Evolutionary conservation across 2,888 invertebrate genomes (phyloP), one percentile per base, ranked within the genome.

Genomic region (Agrochola litura): DNA sequence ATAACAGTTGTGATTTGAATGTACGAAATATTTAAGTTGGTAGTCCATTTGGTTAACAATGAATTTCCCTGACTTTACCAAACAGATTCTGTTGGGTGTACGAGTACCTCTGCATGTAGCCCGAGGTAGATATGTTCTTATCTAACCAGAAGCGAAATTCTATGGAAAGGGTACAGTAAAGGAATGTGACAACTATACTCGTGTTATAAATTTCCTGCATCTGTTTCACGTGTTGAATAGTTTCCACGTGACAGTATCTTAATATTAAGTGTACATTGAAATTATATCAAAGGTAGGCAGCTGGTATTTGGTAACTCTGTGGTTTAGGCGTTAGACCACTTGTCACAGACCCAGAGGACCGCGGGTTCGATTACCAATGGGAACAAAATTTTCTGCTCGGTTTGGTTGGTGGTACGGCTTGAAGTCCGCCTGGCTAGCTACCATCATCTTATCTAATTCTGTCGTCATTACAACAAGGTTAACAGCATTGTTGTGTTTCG

Each of bases 81-180:
- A 81, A 79, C 72, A 73, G 71, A 82, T 84, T 81, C 76, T 77
- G 64, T 68, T 65, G 60, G 37, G 61, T 74, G 22, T 81, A 81
- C 68, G n/a, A n/a, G 19, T 81, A 81, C 70, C 60, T 70, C 43
- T 25, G 41, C 66, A 66, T 86, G 75, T 64, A 75, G 46, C 60
- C 67, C 19, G 69, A 79, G 77, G 75, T 75, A 37, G 37, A 37
- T 37, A 81, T 78, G 77, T 79, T 69, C 83, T 86, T 82, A 88
- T 85, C 85, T 81, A 64, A 77, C 70, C 76, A 76, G 63, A 81
- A 73, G 64, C 25, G 76, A 69, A 77, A 79, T 88, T 85, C 80
- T 83, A 78, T 83, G 74, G 6, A 82, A 83, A 77, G 68, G 83
- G 67, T 64, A 56, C 22, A 30, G 43, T 43, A 65, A 73, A 80